Evolutionary conservation across 1,140 invertebrate genomes (phyloP).

Genomic region (Plodia interpunctella): DNA sequence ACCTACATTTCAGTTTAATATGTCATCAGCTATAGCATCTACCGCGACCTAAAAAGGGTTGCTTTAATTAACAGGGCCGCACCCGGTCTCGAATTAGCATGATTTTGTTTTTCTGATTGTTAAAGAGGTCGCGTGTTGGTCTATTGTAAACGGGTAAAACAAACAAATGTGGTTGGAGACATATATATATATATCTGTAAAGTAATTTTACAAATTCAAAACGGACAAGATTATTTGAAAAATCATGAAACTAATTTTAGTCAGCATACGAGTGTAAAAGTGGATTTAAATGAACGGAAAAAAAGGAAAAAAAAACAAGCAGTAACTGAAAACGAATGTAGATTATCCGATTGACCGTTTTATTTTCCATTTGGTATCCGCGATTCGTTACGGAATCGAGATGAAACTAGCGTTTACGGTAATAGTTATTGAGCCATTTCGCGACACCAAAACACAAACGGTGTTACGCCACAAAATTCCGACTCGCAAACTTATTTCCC

Average conservation of each 20-base stretch:
- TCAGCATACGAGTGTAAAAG: too few species aligned
- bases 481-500: constrained; percentile 6
- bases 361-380: constrained; percentile 2
- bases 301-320: background rate
- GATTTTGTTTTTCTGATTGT: constrained; percentile 32
- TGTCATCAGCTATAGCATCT: too few species aligned
- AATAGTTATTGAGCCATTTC: constrained; percentile 5
- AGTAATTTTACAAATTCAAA: background rate
- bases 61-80: constrained; percentile 64
- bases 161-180: background rate
- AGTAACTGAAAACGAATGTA: constrained; percentile 1
- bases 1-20: too few species aligned
- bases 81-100: constrained; percentile 36
- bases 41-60: constrained; percentile 60
- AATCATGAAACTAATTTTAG: too few species aligned
- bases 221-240: too few species aligned
- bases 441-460: constrained; percentile 7
- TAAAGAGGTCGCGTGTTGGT: background rate
- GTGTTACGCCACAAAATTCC: constrained; percentile 7
- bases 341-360: background rate
- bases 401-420: background rate
- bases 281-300: background rate
- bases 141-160: constrained; percentile 6
- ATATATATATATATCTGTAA: background rate
- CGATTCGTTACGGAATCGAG: constrained; percentile 1